Evolutionary conservation across 2,888 invertebrate species (phyloP).

Genomic region (Anodontia alba): DNA sequence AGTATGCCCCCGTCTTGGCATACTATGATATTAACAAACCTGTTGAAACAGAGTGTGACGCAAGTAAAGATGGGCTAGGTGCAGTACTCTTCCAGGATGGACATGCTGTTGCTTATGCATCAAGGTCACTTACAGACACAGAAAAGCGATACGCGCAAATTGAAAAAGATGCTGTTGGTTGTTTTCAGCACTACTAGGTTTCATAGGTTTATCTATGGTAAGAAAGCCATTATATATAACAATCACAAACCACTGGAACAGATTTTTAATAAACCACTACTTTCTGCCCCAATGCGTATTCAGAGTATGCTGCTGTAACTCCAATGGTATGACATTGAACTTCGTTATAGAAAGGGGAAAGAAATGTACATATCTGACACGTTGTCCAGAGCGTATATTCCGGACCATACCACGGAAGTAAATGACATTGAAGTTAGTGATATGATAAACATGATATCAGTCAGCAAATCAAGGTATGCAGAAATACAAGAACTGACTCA

Average conservation of each 20-base stretch:
- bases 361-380: conserved; percentile 57
- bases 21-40: conserved; percentile 25
- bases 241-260: conserved; percentile 64
- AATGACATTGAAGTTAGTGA: too few relatives aligned
- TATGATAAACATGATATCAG: too few relatives aligned
- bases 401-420: too few relatives aligned
- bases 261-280: conserved; percentile 52
- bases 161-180: conserved; percentile 67
- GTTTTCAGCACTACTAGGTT: conserved; percentile 57
- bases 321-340: conserved; percentile 49
- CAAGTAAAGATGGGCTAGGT: conserved; percentile 53
- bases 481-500: too few relatives aligned
- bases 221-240: conserved; percentile 46
- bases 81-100: conserved; percentile 57
- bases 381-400: conserved; percentile 55
- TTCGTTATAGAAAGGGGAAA: conserved; percentile 49
- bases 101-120: conserved; percentile 57
- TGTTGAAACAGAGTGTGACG: conserved; percentile 15
- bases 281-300: conserved; percentile 49
- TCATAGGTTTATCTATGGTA: conserved; percentile 58
- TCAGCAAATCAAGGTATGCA: too few relatives aligned
- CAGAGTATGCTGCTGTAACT: conserved; percentile 65
- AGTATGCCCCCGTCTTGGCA: conserved; percentile 32
- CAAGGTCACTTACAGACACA: conserved; percentile 48
- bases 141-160: conserved; percentile 65